These are phyloP conservation scores for Ciconia nigra DNA, from an alignment of 2,797 vertebrate species.

Conservation along the genomic window DNA sequence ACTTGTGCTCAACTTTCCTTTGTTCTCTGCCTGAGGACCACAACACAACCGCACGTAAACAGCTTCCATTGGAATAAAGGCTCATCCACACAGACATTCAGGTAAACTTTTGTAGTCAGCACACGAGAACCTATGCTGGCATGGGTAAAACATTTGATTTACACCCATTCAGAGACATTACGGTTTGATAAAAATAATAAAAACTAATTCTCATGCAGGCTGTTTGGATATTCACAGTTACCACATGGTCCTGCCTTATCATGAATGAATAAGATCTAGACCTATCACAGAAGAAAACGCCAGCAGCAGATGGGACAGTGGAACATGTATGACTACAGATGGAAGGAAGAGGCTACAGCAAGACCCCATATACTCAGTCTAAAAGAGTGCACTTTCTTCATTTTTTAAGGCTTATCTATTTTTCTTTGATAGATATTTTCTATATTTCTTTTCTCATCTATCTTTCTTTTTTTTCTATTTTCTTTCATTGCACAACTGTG, in stretches of 20 bases:
- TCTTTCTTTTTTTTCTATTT: too few relatives aligned
- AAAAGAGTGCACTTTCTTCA: neutral
- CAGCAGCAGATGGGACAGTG: neutral
- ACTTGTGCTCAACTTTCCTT: neutral
- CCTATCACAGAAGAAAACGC: neutral
- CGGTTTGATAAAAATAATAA: neutral
- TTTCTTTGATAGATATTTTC: neutral
- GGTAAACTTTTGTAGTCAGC: neutral
- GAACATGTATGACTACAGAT: accelerated
- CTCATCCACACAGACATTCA: neutral
- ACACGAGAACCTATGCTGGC: neutral
- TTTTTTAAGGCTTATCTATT: neutral
- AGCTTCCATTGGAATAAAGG: neutral
- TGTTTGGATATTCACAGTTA: neutral
- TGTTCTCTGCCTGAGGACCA: neutral
- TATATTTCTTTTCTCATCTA: too few relatives aligned
- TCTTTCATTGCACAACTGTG: neutral
- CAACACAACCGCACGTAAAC: neutral
- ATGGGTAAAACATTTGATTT: neutral
- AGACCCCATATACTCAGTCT: neutral
- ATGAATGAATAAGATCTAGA: neutral
- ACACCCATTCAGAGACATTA: neutral
- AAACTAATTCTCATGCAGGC: neutral
- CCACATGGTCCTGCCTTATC: neutral
- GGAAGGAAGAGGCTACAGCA: neutral